A percentile compares a stretch with the other conserved stretches of the same genome.
Conservation (phyloP, 2,888 invertebrate species). For the Thymelicus acteon region DNA sequence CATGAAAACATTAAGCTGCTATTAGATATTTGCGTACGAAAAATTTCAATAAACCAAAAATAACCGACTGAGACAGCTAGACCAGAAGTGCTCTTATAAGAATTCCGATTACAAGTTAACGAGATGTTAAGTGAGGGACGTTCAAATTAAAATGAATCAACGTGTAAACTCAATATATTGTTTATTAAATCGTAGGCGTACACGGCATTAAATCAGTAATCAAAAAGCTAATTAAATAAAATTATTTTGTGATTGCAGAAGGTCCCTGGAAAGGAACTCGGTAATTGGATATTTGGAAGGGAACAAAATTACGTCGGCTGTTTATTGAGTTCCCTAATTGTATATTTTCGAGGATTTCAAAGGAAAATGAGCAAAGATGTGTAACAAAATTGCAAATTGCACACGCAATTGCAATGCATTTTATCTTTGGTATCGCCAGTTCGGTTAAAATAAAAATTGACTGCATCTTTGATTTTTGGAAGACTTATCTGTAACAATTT, state of each 20-base stretch:
- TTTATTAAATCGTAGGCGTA: no score
- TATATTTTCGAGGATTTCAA: slow-evolving; percentile 19
- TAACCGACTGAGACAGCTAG: no score
- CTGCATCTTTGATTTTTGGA: no score
- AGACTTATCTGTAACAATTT: no score
- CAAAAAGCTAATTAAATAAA: slow-evolving; percentile 26
- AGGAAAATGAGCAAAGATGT: neutral
- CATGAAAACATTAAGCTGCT: no score
- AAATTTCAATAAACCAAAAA: no score
- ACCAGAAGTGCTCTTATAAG: no score
- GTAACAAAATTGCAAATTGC: neutral
- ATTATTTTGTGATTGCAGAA: slow-evolving; percentile 23
- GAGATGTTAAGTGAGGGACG: neutral
- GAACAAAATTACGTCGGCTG: slow-evolving; percentile 22
- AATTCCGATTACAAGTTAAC: no score
- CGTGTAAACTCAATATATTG: neutral
- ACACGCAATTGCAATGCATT: no score
- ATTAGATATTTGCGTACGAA: no score
- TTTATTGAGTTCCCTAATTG: slow-evolving; percentile 29
- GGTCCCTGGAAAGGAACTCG: slow-evolving; percentile 9
- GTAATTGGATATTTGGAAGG: slow-evolving; percentile 27
- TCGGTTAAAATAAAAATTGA: no score
- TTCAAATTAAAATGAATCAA: neutral
- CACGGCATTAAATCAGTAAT: slow-evolving; percentile 1
- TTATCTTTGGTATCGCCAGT: no score